Base-by-base conservation (phyloP, 2,113 vertebrate species). In the Prinia subflava region DNA sequence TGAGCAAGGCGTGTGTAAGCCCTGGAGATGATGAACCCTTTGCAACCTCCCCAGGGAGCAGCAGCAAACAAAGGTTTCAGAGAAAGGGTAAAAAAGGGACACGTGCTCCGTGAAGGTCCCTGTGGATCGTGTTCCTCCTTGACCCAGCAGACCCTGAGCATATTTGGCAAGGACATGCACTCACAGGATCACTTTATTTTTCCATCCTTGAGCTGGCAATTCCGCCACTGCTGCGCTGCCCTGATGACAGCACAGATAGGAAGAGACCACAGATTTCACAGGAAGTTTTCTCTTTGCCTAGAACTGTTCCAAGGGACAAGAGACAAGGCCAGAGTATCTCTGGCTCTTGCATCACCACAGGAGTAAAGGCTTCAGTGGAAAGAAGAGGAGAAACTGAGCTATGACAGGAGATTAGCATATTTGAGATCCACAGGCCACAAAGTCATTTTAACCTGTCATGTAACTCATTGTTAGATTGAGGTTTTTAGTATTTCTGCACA, bases 71-170 rank as follows among this genome's bases (percentile, higher is more conserved):
- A 67, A 74, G 52, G 42, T 50, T 88, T 52, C 57, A 46, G 71
- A 46, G 90, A 42, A 90, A 6, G 21, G 25, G 37, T 44, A 14
- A 41, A 67, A 79, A 35, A 47, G 37, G 62, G 24, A 75, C 39
- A 23, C 0, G 1, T 33, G 74, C 49, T 53, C 56, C 0, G 0
- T 4, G 7, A 64, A 75, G 39, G 52, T 56, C 17, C 18, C 88
- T n/a, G 20, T 12, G 53, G n/a, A 18, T 69, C 2, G 0, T 5
- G 33, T 28, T 81, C 57, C 68, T 81, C 64, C 86, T 35, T 37
- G n/a, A 77, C 56, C 67, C 53, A 52, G 78, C 39, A 73, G 31
- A 81, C 33, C 46, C 47, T 0, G 0, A 60, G 46, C 0, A 1
- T 16, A 15, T 28, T 49, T 78, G 12, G 16, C 1, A 5, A 84